These are phyloP conservation scores for Arrhopalites spinosus DNA, from an alignment of 2,888 invertebrate species.

Conservation along the genomic window DNA sequence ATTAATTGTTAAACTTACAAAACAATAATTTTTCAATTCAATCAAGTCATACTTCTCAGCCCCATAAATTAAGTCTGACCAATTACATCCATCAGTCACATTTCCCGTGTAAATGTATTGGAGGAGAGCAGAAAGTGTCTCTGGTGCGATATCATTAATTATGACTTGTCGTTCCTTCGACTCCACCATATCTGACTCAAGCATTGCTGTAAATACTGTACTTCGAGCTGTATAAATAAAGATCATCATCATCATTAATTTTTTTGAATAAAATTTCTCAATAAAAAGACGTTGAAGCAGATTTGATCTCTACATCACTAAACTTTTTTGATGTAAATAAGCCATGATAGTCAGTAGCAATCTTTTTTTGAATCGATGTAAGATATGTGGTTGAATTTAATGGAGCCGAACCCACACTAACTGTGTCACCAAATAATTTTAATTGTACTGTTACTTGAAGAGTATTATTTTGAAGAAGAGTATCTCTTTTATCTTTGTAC, in stretches of 20 bases:
- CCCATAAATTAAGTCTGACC: slow-evolving; percentile 21
- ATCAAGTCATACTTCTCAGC: slow-evolving; percentile 27
- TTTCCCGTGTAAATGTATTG: slow-evolving; percentile 21
- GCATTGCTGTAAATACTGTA: slow-evolving; percentile 23
- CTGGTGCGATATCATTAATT: slow-evolving; percentile 4
- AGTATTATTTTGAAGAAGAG: not conserved
- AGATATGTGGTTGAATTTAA: not conserved
- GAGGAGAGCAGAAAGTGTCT: not conserved
- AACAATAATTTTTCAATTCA: slow-evolving; percentile 18
- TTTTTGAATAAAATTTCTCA: not conserved
- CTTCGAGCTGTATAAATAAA: slow-evolving; percentile 10
- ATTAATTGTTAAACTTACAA: not conserved
- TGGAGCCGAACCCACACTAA: not conserved
- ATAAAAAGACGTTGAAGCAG: slow-evolving; percentile 8
- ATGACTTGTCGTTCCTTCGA: not conserved
- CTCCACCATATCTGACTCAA: slow-evolving; percentile 13
- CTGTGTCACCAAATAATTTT: slow-evolving; percentile 14
- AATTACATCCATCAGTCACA: not conserved
- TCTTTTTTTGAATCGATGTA: not conserved
- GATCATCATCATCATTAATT: too few relatives aligned
- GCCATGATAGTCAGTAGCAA: not conserved
- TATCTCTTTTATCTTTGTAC: slow-evolving; percentile 1
- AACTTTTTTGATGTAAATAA: slow-evolving; percentile 5
- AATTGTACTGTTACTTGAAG: slow-evolving; percentile 12
- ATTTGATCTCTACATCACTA: slow-evolving; percentile 14